Evolutionary conservation across 1,140 invertebrate genomes (phyloP).

Genomic region (Drosophila sp.): DNA sequence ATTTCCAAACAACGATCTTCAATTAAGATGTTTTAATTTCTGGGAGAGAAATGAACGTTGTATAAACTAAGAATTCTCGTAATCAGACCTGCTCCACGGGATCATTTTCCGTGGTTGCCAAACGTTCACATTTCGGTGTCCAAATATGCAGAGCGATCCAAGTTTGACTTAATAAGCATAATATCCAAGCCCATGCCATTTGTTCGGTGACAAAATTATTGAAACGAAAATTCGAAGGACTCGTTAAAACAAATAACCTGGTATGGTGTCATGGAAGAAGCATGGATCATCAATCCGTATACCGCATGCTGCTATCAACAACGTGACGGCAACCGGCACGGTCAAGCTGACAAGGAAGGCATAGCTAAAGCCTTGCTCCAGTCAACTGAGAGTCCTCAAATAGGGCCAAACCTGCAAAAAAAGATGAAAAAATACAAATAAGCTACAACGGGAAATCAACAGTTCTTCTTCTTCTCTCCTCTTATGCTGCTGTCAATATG

Average conservation of each 20-base stretch:
- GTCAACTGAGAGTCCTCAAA: no score
- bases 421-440: no score
- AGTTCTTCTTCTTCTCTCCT: no score
- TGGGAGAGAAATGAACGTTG: no score
- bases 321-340: conserved; percentile 93
- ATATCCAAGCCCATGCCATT: conserved; percentile 94
- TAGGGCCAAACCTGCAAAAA: no score
- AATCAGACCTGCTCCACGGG: conserved; percentile 92
- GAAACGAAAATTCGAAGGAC: conserved; percentile 91
- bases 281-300: conserved; percentile 93
- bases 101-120: conserved; percentile 97
- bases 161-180: conserved; percentile 94
- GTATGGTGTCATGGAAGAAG: conserved; percentile 92
- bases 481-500: no score
- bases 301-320: conserved; percentile 94
- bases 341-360: conserved; percentile 96
- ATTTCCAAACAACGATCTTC: no score
- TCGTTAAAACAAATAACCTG: conserved; percentile 96
- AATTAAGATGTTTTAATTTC: no score
- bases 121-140: conserved; percentile 97
- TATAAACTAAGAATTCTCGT: no score
- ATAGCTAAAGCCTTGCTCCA: conserved; percentile 94
- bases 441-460: no score
- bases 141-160: conserved; percentile 98
- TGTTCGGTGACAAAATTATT: conserved; percentile 93